Evolutionary conservation across 2,888 invertebrate species (phyloP).

Genomic region (Lymantria dispar): DNA sequence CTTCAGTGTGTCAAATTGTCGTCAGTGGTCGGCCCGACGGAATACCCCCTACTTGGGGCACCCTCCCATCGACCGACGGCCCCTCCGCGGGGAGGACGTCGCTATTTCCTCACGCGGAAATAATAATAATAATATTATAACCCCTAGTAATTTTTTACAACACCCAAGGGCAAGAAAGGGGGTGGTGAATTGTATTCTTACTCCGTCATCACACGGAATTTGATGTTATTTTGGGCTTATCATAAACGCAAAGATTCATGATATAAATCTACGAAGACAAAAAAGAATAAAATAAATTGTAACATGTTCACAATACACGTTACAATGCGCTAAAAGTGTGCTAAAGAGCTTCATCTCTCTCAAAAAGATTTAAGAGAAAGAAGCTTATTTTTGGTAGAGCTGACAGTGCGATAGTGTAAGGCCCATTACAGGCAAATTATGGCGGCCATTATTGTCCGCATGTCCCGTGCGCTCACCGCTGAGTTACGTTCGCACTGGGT

Average conservation of each 20-base stretch:
- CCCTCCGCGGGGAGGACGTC: no score
- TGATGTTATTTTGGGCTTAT: no score
- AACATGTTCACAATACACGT: conserved; percentile 6
- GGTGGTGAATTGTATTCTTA: no score
- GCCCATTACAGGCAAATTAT: conserved; percentile 80
- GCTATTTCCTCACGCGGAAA: no score
- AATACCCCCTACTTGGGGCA: no score
- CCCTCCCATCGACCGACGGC: no score
- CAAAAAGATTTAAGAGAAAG: conserved; percentile 59
- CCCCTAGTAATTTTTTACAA: no score
- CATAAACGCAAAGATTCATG: not conserved
- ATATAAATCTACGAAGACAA: conserved; percentile 8
- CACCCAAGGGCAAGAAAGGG: no score
- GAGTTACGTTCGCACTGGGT: conserved; percentile 70
- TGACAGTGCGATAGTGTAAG: conserved; percentile 80
- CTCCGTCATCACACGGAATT: no score
- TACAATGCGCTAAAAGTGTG: conserved; percentile 36
- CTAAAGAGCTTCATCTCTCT: conserved; percentile 38
- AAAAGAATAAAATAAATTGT: conserved; percentile 23
- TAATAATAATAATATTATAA: no score
- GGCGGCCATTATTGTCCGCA: conserved; percentile 74
- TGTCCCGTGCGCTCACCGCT: conserved; percentile 66
- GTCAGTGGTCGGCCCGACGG: no score
- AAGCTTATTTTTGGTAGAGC: conserved; percentile 75
- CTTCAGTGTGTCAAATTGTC: no score